Conservation (phyloP, 2,888 invertebrate genomes). For the Drosophila mimica region DNA sequence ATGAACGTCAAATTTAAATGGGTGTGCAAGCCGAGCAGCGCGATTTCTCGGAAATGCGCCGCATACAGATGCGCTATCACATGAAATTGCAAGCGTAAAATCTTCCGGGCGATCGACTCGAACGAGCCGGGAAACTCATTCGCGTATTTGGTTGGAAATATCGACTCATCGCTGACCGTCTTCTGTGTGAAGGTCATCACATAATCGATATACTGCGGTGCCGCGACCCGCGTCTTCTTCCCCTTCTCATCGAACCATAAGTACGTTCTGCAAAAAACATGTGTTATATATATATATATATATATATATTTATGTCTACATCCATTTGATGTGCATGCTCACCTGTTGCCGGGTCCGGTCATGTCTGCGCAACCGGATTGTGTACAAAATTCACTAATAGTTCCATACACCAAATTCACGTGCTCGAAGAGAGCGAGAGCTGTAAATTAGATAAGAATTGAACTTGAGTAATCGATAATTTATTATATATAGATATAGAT, state of each 20-base stretch:
- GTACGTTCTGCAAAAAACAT: conserved; percentile 90
- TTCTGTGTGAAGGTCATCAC: conserved; percentile 99
- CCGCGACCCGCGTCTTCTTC: conserved; percentile 98
- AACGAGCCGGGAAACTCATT: conserved; percentile 96
- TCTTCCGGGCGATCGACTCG: conserved; percentile 97
- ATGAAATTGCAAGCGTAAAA: conserved; percentile 97
- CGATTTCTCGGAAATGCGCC: conserved; percentile 98
- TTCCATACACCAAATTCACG: conserved; percentile 99
- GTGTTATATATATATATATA: background rate
- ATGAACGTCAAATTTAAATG: conserved; percentile 99
- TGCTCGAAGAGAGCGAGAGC: conserved; percentile 99
- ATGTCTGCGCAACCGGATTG: conserved; percentile 97
- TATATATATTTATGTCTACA: background rate
- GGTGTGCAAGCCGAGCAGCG: conserved; percentile 96
- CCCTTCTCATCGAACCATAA: conserved; percentile 99
- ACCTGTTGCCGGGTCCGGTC: conserved; percentile 98
- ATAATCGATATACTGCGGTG: conserved; percentile 99
- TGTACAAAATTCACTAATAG: conserved; percentile 99
- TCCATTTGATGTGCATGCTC: conserved; percentile 75
- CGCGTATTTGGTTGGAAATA: conserved; percentile 99
- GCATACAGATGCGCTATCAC: conserved; percentile 99
- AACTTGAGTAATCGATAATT: background rate
- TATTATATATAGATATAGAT: background rate
- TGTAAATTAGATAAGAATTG: conserved; percentile 85
- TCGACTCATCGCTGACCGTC: conserved; percentile 97